Conservation (phyloP, 2,797 vertebrate genomes). For the Anomalospiza imberbis region DNA sequence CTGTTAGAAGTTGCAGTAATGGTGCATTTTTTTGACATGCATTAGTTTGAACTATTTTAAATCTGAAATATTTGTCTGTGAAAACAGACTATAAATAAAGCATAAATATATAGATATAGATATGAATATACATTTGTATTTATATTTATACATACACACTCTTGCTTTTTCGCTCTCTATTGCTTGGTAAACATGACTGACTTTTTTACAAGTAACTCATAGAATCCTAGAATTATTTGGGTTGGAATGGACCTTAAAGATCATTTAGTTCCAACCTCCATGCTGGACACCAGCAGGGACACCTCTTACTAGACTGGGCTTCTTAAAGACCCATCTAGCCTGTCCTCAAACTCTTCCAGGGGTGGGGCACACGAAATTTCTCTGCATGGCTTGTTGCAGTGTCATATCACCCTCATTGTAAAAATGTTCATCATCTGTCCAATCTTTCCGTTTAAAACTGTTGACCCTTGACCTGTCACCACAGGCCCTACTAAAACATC, state of each 20-base stretch:
- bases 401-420: not conserved
- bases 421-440: not conserved
- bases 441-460: not conserved
- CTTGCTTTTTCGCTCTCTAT: not conserved
- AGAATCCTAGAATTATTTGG: not conserved
- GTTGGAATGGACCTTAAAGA: not conserved
- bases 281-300: not conserved
- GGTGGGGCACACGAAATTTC: not conserved
- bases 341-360: not conserved
- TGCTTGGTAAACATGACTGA: not conserved
- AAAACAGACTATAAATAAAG: not conserved
- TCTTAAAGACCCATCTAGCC: not conserved
- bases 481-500: not conserved
- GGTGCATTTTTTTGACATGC: not conserved
- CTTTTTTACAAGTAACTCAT: not conserved
- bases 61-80: not conserved
- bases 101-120: not conserved
- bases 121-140: not conserved
- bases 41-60: not conserved
- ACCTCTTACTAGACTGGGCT: not conserved
- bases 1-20: not conserved
- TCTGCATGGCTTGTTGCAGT: not conserved
- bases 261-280: not conserved
- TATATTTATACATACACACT: no score
- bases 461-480: not conserved